A percentile compares a stretch with the other conserved stretches of the same genome.
Evolutionary conservation across 2,113 vertebrate species (phyloP).

Genomic region (Varanus komodoensis): DNA sequence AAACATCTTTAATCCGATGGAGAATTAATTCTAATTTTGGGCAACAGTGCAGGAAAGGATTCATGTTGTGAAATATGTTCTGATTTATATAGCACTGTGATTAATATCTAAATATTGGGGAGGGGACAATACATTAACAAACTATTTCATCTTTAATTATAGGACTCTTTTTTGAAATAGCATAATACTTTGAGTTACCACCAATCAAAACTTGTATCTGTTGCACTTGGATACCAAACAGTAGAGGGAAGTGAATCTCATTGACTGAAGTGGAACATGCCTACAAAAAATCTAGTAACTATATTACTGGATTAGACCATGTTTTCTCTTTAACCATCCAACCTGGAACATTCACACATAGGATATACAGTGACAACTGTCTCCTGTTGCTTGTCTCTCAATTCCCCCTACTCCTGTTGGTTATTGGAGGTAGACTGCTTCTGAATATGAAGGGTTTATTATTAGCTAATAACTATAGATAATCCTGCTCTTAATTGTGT

Average conservation of each 20-base stretch:
- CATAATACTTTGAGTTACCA: background rate
- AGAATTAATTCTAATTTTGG: constrained; percentile 78
- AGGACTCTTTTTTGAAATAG: background rate
- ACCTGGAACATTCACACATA: background rate
- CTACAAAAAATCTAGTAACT: background rate
- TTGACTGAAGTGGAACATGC: background rate
- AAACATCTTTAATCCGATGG: constrained; percentile 74
- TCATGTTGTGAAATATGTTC: constrained; percentile 68
- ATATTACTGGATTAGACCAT: background rate
- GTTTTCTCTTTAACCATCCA: background rate
- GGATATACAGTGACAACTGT: background rate
- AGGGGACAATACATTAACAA: background rate
- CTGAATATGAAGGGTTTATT: background rate
- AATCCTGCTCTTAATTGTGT: background rate
- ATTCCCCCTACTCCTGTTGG: too few species aligned
- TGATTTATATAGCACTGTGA: constrained; percentile 50
- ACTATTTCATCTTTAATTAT: constrained; percentile 22
- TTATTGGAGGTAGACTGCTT: background rate
- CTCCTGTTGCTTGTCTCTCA: background rate
- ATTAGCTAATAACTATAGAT: background rate
- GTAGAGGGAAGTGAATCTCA: background rate
- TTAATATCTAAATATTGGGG: constrained; percentile 26
- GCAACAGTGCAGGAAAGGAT: constrained; percentile 72
- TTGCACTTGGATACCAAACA: background rate
- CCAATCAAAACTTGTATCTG: background rate